Percentiles rank a stretch among this genome's conserved stretches.
phyloP scores from a whole-genome alignment of 2,113 vertebrate species.

The Petroica traversi region DNA sequence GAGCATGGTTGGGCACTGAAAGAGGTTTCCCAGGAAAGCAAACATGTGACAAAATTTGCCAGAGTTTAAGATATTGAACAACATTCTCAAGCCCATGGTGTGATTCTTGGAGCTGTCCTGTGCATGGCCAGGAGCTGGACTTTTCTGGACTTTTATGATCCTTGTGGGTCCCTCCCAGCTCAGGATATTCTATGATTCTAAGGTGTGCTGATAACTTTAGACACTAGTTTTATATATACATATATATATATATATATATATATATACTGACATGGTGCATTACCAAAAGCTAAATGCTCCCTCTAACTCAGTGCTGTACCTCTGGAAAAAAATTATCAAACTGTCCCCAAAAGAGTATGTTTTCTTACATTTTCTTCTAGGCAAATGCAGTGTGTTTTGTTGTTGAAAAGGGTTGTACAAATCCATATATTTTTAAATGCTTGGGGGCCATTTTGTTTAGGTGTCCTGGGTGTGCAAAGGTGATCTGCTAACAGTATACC shows the following conservation, averaged over 20 bases:
- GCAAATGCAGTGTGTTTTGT: background rate
- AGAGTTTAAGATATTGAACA: background rate
- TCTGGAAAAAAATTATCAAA: background rate
- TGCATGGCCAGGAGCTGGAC: background rate
- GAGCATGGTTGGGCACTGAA: background rate
- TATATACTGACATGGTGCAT: background rate
- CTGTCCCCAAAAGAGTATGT: background rate
- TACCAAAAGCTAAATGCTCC: background rate
- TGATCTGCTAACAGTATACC: background rate
- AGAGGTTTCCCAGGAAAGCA: background rate
- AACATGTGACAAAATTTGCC: background rate
- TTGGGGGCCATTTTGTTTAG: background rate
- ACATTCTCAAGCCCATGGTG: background rate
- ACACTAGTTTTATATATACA: background rate
- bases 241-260: background rate
- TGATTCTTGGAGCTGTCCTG: background rate
- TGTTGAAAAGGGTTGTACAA: background rate
- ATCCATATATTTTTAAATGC: background rate
- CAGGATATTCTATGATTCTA: background rate
- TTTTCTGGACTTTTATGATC: rapidly evolving
- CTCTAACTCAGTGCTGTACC: background rate
- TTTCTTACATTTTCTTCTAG: background rate
- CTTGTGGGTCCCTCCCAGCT: background rate
- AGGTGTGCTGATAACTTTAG: background rate
- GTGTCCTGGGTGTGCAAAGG: background rate